Percentiles rank a stretch among this genome's conserved stretches.
Conservation (phyloP, 2,888 invertebrate genomes). For the Drosophila merina region DNA sequence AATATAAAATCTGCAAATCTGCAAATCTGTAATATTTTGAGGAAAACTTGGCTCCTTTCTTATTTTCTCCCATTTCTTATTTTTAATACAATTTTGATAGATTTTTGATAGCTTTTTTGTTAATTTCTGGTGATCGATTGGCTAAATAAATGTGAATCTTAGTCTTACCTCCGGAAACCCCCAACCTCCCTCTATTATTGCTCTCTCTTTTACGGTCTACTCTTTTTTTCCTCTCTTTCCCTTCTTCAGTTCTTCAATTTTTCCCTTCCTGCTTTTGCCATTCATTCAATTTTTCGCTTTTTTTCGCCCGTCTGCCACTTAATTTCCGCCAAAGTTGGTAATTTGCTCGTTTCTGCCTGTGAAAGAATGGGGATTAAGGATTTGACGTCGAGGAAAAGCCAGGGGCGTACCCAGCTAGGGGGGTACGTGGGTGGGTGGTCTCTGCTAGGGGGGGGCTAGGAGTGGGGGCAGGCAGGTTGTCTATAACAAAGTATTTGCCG, state of each 20-base stretch:
- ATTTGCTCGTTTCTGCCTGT: conserved; percentile 57
- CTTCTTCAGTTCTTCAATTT: background rate
- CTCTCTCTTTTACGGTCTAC: background rate
- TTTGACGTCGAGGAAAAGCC: conserved; percentile 23
- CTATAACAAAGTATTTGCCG: conserved; percentile 46
- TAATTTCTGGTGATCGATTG: conserved; percentile 24
- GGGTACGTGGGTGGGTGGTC: no score
- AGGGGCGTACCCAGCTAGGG: background rate
- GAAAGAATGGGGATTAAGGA: conserved; percentile 40
- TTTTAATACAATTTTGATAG: no score
- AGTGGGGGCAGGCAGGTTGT: conserved; percentile 11
- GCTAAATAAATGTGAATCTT: conserved; percentile 10
- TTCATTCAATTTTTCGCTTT: conserved; percentile 63
- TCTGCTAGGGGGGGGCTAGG: no score
- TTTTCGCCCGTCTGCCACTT: conserved; percentile 62
- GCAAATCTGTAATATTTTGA: background rate
- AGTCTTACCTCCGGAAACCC: background rate
- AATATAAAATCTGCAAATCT: no score
- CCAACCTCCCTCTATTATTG: background rate
- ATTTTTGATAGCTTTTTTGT: background rate
- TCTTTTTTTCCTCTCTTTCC: conserved; percentile 4
- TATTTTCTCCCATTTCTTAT: background rate
- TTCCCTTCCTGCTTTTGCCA: conserved; percentile 14
- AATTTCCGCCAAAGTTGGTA: conserved; percentile 73
- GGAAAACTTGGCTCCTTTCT: background rate